Percentiles rank a stretch among this genome's conserved stretches.
Conservation (phyloP, 1,140 invertebrate genomes). For the Armadillidium nasatum region DNA sequence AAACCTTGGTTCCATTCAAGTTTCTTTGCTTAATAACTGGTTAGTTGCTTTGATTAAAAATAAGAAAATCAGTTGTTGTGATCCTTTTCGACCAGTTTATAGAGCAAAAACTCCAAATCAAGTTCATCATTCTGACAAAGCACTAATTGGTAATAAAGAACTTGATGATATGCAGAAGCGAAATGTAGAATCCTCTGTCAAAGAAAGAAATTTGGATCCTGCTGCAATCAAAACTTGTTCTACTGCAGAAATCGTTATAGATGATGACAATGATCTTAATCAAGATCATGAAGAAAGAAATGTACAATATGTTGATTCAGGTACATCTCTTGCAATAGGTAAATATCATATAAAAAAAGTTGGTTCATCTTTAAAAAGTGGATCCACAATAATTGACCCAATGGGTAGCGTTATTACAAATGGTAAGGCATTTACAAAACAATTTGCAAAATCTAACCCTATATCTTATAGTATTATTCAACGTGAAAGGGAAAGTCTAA, state of each 20-base stretch:
- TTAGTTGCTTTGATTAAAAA: background rate
- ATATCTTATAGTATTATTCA: background rate
- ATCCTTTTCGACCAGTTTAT: background rate
- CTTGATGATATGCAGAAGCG: too few species aligned
- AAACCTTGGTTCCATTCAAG: slow-evolving; percentile 24
- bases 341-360: too few species aligned
- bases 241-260: background rate
- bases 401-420: background rate
- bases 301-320: background rate
- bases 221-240: too few species aligned
- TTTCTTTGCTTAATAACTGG: background rate
- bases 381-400: background rate
- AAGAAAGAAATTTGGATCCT: too few species aligned
- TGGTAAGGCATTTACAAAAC: background rate
- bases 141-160: too few species aligned
- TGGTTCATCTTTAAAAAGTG: background rate
- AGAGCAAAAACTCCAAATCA: background rate
- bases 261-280: background rate
- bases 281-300: background rate
- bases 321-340: background rate
- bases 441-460: background rate
- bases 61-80: background rate
- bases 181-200: too few species aligned
- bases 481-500: background rate
- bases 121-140: too few species aligned